Percentiles rank a stretch among this genome's conserved stretches.
Evolutionary conservation across 2,888 invertebrate species (phyloP).

Genomic region (Lasioglossum villosulum): DNA sequence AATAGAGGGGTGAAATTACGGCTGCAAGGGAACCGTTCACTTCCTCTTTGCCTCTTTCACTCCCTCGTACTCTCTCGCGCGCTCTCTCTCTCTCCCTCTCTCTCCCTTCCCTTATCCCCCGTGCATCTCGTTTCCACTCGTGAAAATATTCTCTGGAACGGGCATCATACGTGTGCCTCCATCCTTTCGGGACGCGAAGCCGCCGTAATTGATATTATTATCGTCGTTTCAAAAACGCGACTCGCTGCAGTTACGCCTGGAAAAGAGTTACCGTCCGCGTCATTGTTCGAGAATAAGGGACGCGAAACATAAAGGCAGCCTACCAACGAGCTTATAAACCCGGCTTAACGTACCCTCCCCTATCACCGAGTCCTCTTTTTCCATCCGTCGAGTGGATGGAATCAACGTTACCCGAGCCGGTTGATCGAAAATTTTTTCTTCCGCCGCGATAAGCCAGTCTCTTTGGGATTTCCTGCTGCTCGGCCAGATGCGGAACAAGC

Average conservation of each 20-base stretch:
- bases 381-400: neutral
- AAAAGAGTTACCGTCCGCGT: conserved; percentile 21
- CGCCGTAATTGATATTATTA: conserved; percentile 53
- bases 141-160: conserved; percentile 6
- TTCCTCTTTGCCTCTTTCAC: neutral
- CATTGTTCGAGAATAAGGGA: conserved; percentile 63
- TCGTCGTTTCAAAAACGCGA: conserved; percentile 42
- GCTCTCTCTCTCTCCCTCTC: too few relatives aligned
- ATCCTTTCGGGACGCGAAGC: conserved; percentile 17
- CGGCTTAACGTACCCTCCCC: conserved; percentile 67
- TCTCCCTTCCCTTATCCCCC: too few relatives aligned
- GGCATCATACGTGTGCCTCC: conserved; percentile 22
- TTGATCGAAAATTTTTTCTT: conserved; percentile 19
- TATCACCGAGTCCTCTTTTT: conserved; percentile 19
- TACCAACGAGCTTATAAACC: conserved; percentile 73
- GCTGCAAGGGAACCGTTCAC: neutral
- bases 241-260: conserved; percentile 28
- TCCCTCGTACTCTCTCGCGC: neutral
- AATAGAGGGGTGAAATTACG: conserved; percentile 40
- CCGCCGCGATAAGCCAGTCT: neutral
- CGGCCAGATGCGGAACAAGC: neutral
- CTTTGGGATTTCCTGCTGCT: neutral
- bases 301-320: conserved; percentile 70
- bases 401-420: conserved; percentile 50
- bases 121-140: neutral